Conservation (phyloP, 2,797 vertebrate species). For the Taenioides sp. region DNA sequence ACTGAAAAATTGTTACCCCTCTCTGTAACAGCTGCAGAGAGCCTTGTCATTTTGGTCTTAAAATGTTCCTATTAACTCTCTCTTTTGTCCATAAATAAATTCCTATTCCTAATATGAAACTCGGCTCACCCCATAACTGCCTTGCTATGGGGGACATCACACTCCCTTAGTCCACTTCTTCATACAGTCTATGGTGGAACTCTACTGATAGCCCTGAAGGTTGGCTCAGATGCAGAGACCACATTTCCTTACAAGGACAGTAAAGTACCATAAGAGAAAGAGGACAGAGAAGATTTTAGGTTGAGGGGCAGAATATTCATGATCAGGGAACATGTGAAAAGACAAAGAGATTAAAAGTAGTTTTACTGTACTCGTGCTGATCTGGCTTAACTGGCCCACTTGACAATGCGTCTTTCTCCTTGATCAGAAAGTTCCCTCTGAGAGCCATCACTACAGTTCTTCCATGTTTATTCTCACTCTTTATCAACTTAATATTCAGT, state of each 20-base stretch:
- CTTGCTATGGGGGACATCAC: too few species aligned
- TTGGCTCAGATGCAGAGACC: neutral
- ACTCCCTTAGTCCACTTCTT: too few species aligned
- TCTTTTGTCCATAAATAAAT: too few species aligned
- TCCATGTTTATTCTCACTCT: constrained; percentile 14
- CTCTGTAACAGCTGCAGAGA: too few species aligned
- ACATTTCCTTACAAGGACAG: neutral
- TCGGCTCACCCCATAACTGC: too few species aligned
- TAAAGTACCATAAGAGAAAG: neutral
- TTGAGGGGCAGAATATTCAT: neutral
- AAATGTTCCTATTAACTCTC: too few species aligned
- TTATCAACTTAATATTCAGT: constrained; percentile 24
- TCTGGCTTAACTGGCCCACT: neutral
- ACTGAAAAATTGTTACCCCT: too few species aligned
- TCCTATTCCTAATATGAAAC: too few species aligned
- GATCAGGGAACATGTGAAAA: neutral
- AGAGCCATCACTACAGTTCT: neutral
- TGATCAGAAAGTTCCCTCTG: constrained; percentile 2
- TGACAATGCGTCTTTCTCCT: neutral
- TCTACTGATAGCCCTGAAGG: neutral
- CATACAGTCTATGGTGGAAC: too few species aligned
- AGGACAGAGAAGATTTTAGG: neutral
- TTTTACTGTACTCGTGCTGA: neutral
- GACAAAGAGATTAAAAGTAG: neutral
- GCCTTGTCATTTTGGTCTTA: too few species aligned